Base-by-base conservation (phyloP, 92 coral and sea anemone genomes). In the Phenganax stokvisi region DNA sequence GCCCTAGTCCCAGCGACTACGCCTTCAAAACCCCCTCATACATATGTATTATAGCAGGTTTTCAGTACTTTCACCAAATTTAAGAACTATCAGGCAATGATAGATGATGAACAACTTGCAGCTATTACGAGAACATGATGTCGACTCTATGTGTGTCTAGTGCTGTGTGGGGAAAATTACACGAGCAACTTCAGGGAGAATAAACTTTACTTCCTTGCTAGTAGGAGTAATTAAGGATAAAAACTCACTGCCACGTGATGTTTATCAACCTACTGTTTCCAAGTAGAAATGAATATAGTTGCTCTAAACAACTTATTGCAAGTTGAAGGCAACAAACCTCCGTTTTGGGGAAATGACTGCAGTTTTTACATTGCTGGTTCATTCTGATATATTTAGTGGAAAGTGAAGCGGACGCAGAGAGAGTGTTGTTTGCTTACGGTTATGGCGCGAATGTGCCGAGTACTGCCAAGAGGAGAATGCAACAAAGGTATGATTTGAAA, bases 371-470 rank as follows among this genome's bases (percentile, higher is more conserved):
- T 20, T 59, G 3, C 28, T 20, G 9, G 15, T 56, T 11, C 9
- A 3, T 16, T 79, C 56, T 29, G 10, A 66, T 80, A 66, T 80
- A 75, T 80, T n/a, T 62, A 92, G 97, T 90, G 87, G 97, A 90
- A 51, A 90, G 88, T 81, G 99, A 92, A 65, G 83, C 83, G 62
- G 97, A 96, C 57, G 97, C 97, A 15, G 99, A 96, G 63, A 84
- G 90, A 72, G 91, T 96, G 20, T 89, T 96, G 61, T 96, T 92
- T 74, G 86, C 99, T 0, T 96, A 96, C 86, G 99, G 99, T 60
- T 96, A 96, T 77, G 99, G 99, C 63, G 99, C 97, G 6, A 92
- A 96, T 82, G 97, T 96, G 11, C 99, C 99, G 20, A 96, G 99
- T 71, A 96, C 99, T 52, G 92, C 99, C 30, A 96, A 96, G 86